phyloP scores from a whole-genome alignment of 2,797 vertebrate genomes.

The Etheostoma perlongum region DNA sequence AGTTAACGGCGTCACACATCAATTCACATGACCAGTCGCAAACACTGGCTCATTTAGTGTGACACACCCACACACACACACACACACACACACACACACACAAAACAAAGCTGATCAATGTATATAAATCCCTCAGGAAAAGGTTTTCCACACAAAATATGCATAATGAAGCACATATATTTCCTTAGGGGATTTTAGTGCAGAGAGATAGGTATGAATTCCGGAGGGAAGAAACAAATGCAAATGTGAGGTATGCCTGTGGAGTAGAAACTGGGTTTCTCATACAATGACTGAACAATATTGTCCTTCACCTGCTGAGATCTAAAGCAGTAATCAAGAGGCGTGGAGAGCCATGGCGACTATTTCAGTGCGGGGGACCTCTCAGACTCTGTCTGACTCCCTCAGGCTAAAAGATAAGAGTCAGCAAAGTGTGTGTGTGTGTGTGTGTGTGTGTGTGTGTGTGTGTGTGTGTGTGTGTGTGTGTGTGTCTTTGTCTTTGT shows the following conservation, averaged over 20 bases:
- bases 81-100: too few relatives aligned
- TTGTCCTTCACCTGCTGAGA: constrained; percentile 75
- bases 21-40: constrained; percentile 57
- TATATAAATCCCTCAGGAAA: constrained; percentile 47
- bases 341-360: constrained; percentile 57
- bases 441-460: constrained; percentile 32
- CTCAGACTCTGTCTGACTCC: constrained; percentile 53
- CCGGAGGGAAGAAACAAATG: constrained; percentile 58
- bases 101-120: constrained; percentile 39
- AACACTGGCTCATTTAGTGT: constrained; percentile 58
- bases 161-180: constrained; percentile 42
- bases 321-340: constrained; percentile 73
- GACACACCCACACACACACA: too few relatives aligned
- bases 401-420: constrained; percentile 69
- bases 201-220: constrained; percentile 41
- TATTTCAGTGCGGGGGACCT: constrained; percentile 58
- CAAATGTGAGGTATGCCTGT: constrained; percentile 57
- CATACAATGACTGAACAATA: constrained; percentile 55
- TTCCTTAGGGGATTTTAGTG: constrained; percentile 39
- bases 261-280: constrained; percentile 34
- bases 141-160: constrained; percentile 38
- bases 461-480: constrained; percentile 19
- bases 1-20: constrained; percentile 64
- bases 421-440: constrained; percentile 9
- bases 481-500: constrained; percentile 31